Base-by-base conservation (phyloP, 2,888 invertebrate species). In the Tenthredo mesomela region DNA sequence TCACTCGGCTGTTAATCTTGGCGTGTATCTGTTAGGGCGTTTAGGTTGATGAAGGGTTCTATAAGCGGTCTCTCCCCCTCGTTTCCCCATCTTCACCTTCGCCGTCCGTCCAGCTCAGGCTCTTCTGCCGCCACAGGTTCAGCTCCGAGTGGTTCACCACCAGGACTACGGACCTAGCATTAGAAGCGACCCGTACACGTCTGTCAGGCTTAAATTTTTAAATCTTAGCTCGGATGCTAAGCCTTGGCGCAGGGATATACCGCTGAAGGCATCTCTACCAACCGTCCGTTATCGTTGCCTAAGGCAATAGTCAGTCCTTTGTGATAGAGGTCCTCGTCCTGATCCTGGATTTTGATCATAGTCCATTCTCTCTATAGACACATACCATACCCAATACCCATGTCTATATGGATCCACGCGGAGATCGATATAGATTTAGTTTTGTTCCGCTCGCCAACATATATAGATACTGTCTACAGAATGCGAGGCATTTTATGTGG, bases 1-100 rank as follows among this genome's bases (percentile, higher is more conserved):
- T 67, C 67, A 47, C 82, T 82, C 82, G 82, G 82, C 82, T 89
- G 90, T 90, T 89, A 89, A 90, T 89, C 89, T 89, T 88, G 88
- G 88, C 89, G 89, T 89, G 90, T 89, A 90, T 91, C 90, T 89
- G 87, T 88, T 87, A 88, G 89, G 90, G 89, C 91, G 88, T 92
- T 92, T 92, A 92, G 90, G 88, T 89, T 92, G 91, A 93, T 93
- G 91, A 92, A 90, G 90, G 92, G 92, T 93, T 92, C 93, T 93
- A 93, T 91, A 92, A 92, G 90, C 91, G 88, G 88, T 86, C 87
- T 88, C 77, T 71, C 50, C 29, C 61, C 70, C 61, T 21, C 67
- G 50, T 37, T 67, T 50, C 73, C 47, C 84, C 50, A 54, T 15
- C 40, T 37, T 43, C 84, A 54, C 84, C 54, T 85, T 78, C 37